Conservation (phyloP, 2,113 vertebrate genomes). For the Pipa parva region DNA sequence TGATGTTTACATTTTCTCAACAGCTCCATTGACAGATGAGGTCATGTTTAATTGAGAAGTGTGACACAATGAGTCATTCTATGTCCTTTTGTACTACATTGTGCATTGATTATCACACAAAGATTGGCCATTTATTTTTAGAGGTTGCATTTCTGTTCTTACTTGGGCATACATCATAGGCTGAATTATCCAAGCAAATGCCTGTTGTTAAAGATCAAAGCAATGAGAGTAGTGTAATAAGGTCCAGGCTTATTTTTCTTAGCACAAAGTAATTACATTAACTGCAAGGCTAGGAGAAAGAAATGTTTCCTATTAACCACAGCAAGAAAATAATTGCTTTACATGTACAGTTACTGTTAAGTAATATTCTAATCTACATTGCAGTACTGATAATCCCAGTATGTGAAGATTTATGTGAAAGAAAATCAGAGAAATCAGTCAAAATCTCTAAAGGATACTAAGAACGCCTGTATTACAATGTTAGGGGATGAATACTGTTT, state of each 20-base stretch:
- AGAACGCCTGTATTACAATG: too few relatives aligned
- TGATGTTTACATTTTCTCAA: not conserved
- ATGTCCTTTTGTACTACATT: slow-evolving; percentile 15
- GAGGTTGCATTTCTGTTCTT: not conserved
- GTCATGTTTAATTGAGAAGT: slow-evolving; percentile 15
- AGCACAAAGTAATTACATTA: slow-evolving; percentile 20
- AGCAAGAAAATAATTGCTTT: not conserved
- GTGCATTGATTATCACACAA: slow-evolving; percentile 13
- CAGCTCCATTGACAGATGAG: not conserved
- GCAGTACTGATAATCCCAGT: not conserved
- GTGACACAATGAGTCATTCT: slow-evolving; percentile 16
- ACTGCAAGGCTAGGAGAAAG: slow-evolving; percentile 12
- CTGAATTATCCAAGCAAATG: slow-evolving; percentile 19
- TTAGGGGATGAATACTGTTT: too few relatives aligned
- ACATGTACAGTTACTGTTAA: not conserved
- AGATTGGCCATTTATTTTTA: not conserved
- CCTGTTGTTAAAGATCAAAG: slow-evolving; percentile 17
- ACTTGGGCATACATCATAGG: slow-evolving; percentile 10
- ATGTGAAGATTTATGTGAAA: too few relatives aligned
- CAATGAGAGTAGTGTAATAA: slow-evolving; percentile 17
- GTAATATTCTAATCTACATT: not conserved
- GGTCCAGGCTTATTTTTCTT: slow-evolving; percentile 16
- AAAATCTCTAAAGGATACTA: too few relatives aligned
- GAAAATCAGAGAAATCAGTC: too few relatives aligned
- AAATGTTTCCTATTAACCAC: slow-evolving; percentile 15